These are phyloP conservation scores for Galaxea fascicularis DNA, from an alignment of 92 coral and sea anemone genomes.

Conservation along the genomic window DNA sequence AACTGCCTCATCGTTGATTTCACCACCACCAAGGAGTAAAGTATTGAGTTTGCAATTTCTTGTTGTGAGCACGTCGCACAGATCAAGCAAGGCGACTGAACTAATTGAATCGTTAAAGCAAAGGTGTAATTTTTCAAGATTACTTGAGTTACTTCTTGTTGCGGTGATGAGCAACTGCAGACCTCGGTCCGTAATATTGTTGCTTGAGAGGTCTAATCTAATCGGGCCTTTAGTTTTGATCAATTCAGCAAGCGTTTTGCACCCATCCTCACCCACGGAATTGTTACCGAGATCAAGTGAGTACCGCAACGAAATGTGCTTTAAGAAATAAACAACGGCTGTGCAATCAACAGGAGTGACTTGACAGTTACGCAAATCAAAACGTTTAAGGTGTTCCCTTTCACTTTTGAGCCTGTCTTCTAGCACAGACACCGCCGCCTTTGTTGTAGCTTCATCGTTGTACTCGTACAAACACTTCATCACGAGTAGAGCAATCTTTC, in stretches of 20 bases:
- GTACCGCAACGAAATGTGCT: not conserved
- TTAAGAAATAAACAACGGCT: conserved; percentile 27
- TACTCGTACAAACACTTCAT: conserved; percentile 51
- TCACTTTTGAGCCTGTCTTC: conserved; percentile 4
- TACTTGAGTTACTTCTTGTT: too few relatives aligned
- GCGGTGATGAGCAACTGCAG: too few relatives aligned
- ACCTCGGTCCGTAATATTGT: not conserved
- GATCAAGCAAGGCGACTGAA: too few relatives aligned
- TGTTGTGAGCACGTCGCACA: too few relatives aligned
- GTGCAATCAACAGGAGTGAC: conserved; percentile 44
- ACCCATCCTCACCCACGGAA: not conserved
- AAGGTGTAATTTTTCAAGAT: too few relatives aligned
- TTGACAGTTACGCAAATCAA: not conserved
- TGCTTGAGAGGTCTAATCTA: not conserved
- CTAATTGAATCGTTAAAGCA: too few relatives aligned
- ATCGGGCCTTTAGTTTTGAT: not conserved
- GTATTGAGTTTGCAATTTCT: too few relatives aligned
- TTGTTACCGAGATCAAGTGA: not conserved
- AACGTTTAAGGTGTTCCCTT: not conserved
- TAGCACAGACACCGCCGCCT: conserved; percentile 19
- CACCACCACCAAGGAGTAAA: too few relatives aligned
- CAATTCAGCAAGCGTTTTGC: not conserved
- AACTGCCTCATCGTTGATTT: too few relatives aligned
- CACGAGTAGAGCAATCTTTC: conserved; percentile 12
- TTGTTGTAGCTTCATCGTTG: not conserved